Evolutionary conservation across 2,797 vertebrate genomes (phyloP), one percentile per base, ranked within the genome.

Genomic region (Manis pentadactyla): DNA sequence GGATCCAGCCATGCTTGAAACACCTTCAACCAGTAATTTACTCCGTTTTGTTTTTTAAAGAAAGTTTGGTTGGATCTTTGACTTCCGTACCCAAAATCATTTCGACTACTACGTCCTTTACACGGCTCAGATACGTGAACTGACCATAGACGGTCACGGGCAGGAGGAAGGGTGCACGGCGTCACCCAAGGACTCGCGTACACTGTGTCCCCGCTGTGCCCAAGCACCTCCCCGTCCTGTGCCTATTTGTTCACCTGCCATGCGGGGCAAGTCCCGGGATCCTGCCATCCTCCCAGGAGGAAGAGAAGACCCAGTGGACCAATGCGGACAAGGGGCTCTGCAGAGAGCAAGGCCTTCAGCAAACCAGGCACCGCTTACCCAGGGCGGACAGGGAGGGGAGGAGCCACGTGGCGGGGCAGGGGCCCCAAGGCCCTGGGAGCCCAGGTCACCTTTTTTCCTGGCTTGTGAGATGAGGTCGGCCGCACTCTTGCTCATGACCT

Each of bases 401-500:
- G 27, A 15, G 39, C 13, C 64, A 6, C 14, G 6, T 2, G 2
- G 7, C 3, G 3, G 15, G 0, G 29, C n/a, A 63, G 49, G 69
- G 55, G 37, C 37, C 57, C 37, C 1, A 10, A 68, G 78, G 64
- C 13, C 74, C 19, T 19, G 37, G 95, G 25, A 79, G 3, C 59
- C 34, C 34, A 7, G 55, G 87, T 98, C 96, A 99, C 99, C 99
- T 98, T 99, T 99, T 98, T 99, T 99, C 97, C 99, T 99, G 97
- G 99, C 99, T 99, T 99, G 99, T 0, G 99, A 99, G 98, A 99
- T 99, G 98, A 99, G 99, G 98, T 99, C 99, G 63, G 99, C 99
- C 1, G 99, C 99, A 0, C 99, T 99, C 98, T 99, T 99, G 99
- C 99, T 99, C 99, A 99, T 99, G 98, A 99, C 99, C 96, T 99